These are phyloP conservation scores for Parazoanthus darwini DNA, from an alignment of 92 coral and sea anemone genomes.

Conservation along the genomic window DNA sequence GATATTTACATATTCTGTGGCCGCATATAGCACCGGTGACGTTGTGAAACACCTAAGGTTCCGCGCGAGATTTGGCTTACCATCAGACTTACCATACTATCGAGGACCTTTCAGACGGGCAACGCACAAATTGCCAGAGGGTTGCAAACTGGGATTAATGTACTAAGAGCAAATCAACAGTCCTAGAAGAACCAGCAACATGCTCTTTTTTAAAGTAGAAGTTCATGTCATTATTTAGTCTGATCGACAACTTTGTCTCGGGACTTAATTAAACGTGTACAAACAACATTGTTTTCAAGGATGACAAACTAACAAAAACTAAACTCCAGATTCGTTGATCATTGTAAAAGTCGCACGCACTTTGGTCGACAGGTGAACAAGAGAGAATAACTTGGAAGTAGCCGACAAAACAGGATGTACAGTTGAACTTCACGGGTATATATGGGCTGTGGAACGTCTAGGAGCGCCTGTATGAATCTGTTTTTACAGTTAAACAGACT, in stretches of 20 bases:
- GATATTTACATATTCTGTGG: no score
- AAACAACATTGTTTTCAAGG: constrained; percentile 11
- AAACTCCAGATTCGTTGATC: neutral
- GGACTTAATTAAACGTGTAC: constrained; percentile 15
- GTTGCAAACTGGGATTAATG: no score
- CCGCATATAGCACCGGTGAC: no score
- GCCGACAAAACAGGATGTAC: neutral
- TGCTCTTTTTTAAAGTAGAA: neutral
- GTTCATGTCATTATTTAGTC: neutral
- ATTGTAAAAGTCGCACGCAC: neutral
- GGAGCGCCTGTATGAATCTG: neutral
- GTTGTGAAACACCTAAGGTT: no score
- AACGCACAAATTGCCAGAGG: no score
- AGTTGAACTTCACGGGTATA: neutral
- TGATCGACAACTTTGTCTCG: constrained; percentile 5
- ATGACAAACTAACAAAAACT: neutral
- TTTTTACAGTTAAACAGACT: neutral
- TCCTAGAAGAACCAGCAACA: neutral
- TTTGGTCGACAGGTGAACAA: neutral
- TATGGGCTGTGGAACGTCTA: constrained; percentile 25
- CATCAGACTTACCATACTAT: no score
- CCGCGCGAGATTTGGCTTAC: no score
- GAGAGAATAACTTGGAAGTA: neutral
- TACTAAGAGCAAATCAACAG: no score
- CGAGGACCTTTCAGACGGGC: no score